phyloP scores from a whole-genome alignment of 2,888 invertebrate genomes.

The Epiblema foenella region DNA sequence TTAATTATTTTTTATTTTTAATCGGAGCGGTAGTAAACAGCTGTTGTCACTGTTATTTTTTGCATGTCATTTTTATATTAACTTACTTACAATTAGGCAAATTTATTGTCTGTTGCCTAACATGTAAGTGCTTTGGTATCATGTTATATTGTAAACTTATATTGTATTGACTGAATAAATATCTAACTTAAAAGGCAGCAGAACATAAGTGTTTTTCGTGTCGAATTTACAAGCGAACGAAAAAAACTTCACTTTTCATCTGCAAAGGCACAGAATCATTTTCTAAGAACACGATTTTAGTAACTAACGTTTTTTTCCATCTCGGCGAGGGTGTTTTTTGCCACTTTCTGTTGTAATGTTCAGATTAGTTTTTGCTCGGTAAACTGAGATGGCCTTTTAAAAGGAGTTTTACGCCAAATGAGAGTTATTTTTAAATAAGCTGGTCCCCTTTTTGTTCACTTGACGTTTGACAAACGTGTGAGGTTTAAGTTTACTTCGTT shows the following conservation, averaged over 20 bases:
- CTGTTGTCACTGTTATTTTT: too few species aligned
- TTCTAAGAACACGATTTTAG: constrained; percentile 15
- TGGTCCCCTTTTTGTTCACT: constrained; percentile 36
- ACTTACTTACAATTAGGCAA: too few species aligned
- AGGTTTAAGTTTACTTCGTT: background rate
- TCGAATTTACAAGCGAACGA: background rate
- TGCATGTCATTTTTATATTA: too few species aligned
- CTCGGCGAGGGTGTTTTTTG: constrained; percentile 41
- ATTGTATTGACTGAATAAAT: too few species aligned
- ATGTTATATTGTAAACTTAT: too few species aligned
- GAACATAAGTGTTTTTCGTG: background rate
- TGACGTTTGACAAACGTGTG: constrained; percentile 18
- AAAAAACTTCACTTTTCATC: background rate
- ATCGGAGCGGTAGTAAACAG: too few species aligned
- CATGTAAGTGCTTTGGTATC: too few species aligned
- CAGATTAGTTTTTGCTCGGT: constrained; percentile 63
- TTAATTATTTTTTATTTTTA: too few species aligned
- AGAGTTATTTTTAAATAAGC: constrained; percentile 55
- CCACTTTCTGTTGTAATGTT: constrained; percentile 48
- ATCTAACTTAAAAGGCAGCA: too few species aligned
- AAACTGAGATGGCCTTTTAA: constrained; percentile 65
- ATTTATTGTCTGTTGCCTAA: too few species aligned
- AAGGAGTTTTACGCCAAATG: constrained; percentile 52
- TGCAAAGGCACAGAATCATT: constrained; percentile 6
- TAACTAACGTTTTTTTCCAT: constrained; percentile 47